Evolutionary conservation across 2,888 invertebrate species (phyloP).

Genomic region (Sepioteuthis lessoniana): DNA sequence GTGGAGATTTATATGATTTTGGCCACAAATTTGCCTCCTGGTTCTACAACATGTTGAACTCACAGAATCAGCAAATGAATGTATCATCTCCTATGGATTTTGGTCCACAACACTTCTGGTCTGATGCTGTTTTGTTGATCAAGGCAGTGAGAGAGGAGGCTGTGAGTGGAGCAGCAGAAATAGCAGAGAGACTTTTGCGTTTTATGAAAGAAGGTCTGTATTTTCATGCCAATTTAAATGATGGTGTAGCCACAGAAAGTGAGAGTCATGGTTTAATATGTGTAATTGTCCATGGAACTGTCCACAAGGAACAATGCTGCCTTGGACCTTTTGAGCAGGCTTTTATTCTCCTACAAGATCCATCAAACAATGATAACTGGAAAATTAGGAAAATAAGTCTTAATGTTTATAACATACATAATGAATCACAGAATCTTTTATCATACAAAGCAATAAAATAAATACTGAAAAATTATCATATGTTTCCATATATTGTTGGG

Average conservation of each 20-base stretch:
- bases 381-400: conserved; percentile 79
- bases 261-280: conserved; percentile 81
- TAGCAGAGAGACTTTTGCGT: conserved; percentile 59
- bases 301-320: conserved; percentile 78
- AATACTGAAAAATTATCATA: neutral
- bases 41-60: conserved; percentile 70
- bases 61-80: conserved; percentile 59
- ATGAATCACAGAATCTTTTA: neutral
- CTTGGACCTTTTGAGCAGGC: conserved; percentile 82
- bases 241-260: conserved; percentile 79
- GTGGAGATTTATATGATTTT: conserved; percentile 55
- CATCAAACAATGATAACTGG: conserved; percentile 81
- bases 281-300: conserved; percentile 80
- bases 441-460: too few species aligned
- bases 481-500: neutral
- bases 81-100: conserved; percentile 59
- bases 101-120: conserved; percentile 71
- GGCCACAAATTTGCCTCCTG: conserved; percentile 67
- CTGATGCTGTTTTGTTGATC: conserved; percentile 62
- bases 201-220: conserved; percentile 63
- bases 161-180: conserved; percentile 57
- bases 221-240: conserved; percentile 80
- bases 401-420: conserved; percentile 52
- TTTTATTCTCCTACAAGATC: conserved; percentile 81
- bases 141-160: conserved; percentile 55